Percentiles rank a stretch among this genome's conserved stretches.
phyloP scores from a whole-genome alignment of 2,113 vertebrate species.

The Amazona vittata region DNA sequence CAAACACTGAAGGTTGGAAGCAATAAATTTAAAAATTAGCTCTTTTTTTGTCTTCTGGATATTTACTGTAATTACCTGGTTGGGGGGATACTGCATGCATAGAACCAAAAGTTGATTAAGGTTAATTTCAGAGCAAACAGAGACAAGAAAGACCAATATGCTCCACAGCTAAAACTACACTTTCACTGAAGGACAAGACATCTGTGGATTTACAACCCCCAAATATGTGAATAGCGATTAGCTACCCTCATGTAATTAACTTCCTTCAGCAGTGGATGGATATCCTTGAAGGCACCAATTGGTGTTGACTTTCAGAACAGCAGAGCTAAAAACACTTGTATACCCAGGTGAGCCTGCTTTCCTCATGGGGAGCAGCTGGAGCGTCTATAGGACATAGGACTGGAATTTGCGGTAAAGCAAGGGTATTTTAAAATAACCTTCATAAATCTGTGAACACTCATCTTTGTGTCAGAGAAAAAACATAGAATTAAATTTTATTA shows the following conservation, averaged over 20 bases:
- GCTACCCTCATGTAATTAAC: constrained; percentile 63
- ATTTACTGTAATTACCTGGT: constrained; percentile 57
- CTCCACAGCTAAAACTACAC: constrained; percentile 67
- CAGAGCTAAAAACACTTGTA: not conserved
- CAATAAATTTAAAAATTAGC: constrained; percentile 25
- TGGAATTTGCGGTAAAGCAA: not conserved
- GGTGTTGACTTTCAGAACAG: constrained; percentile 10
- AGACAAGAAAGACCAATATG: constrained; percentile 54
- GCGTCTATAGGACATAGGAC: not conserved
- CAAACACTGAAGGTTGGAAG: not conserved
- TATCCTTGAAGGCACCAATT: constrained; percentile 1
- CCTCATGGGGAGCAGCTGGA: not conserved
- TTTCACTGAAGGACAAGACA: constrained; percentile 31
- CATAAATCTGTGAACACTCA: not conserved
- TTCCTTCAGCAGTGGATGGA: not conserved
- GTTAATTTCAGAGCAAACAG: constrained; percentile 75
- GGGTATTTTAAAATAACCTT: not conserved
- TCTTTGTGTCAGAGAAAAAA: not conserved
- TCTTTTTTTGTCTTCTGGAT: not conserved
- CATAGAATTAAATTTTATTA: not conserved
- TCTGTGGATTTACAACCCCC: constrained; percentile 39
- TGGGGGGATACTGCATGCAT: constrained; percentile 25
- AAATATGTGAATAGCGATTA: constrained; percentile 64
- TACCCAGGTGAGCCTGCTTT: not conserved
- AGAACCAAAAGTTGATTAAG: constrained; percentile 70